phyloP scores from a whole-genome alignment of 2,888 invertebrate species.

The Temnothorax ravouxi region DNA sequence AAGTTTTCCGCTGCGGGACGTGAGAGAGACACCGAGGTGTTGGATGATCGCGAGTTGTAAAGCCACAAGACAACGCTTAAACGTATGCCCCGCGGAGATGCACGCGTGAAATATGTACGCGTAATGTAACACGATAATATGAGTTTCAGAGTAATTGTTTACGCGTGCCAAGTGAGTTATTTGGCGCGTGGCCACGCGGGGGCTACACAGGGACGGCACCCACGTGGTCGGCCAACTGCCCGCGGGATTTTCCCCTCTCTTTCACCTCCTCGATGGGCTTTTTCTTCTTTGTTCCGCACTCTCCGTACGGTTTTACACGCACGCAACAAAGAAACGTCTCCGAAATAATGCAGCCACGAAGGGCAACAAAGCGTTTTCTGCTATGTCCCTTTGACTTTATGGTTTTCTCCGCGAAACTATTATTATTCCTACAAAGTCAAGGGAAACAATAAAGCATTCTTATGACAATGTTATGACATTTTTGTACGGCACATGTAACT shows the following conservation, averaged over 20 bases:
- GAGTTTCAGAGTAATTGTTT: constrained; percentile 84
- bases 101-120: constrained; percentile 74
- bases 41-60: constrained; percentile 33
- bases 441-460: not conserved
- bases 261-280: constrained; percentile 47
- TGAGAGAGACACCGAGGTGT: constrained; percentile 21
- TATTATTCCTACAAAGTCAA: constrained; percentile 15
- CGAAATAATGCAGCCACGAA: constrained; percentile 9
- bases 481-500: not conserved
- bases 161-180: constrained; percentile 85
- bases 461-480: not conserved
- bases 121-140: constrained; percentile 81
- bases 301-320: constrained; percentile 33
- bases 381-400: constrained; percentile 10
- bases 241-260: constrained; percentile 64
- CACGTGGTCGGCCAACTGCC: constrained; percentile 79
- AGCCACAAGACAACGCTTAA: constrained; percentile 61
- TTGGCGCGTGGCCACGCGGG: constrained; percentile 81
- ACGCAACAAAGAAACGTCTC: constrained; percentile 29
- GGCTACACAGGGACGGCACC: constrained; percentile 71
- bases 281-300: constrained; percentile 26
- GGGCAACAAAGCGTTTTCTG: constrained; percentile 15
- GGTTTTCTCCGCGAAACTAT: constrained; percentile 35
- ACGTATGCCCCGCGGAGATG: constrained; percentile 69
- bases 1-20: constrained; percentile 50